Evolutionary conservation across 1,140 invertebrate genomes (phyloP), one percentile per base, ranked within the genome.

Genomic region (honey bee (Apis mellifera)): DNA sequence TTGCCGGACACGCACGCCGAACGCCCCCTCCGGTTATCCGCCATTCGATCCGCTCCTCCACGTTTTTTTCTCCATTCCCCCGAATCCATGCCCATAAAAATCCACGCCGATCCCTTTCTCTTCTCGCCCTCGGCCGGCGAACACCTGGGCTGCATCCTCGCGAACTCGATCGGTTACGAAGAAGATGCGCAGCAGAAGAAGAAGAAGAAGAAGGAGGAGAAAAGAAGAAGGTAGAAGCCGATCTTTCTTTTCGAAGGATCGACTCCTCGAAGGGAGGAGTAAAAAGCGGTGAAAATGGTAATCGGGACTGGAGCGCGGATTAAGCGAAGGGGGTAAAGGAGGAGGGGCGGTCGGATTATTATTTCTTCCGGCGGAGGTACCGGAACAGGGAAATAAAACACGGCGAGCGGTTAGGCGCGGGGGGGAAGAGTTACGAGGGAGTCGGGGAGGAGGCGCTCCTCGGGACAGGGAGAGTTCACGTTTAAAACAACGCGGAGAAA

Each of bases 401-500:
- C 80, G 48, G 72, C 19, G 26, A 2, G 5, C 54, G 73, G 32
- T 42, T 66, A 81, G 64, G 69, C 42, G 70, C 76, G 71, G 57
- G 55, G 15, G 32, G 32, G 32, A 42, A 42, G 32, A 42, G 32
- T 42, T 42, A 42, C 55, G 52, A 2, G 32, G n/a, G n/a, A n/a
- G 1, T 9, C 64, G n/a, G 69, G 68, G 21, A 23, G 21, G 74
- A 77, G 84, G 88, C 84, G 86, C 82, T 65, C 59, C 19, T 48
- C 21, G 55, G 54, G 55, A 55, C 60, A 57, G 74, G 74, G 83
- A 78, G 77, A 42, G 32, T 42, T 83, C 79, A 78, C 82, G 86
- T 86, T 91, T 89, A 90, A 91, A 90, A 90, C 85, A 89, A 85
- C 83, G 78, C 83, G 69, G 88, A 91, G 90, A 91, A 92, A 91